Percentiles rank a stretch among this genome's conserved stretches.
phyloP scores from a whole-genome alignment of 1,140 invertebrate species.

The Drosophila quadrilineata region DNA sequence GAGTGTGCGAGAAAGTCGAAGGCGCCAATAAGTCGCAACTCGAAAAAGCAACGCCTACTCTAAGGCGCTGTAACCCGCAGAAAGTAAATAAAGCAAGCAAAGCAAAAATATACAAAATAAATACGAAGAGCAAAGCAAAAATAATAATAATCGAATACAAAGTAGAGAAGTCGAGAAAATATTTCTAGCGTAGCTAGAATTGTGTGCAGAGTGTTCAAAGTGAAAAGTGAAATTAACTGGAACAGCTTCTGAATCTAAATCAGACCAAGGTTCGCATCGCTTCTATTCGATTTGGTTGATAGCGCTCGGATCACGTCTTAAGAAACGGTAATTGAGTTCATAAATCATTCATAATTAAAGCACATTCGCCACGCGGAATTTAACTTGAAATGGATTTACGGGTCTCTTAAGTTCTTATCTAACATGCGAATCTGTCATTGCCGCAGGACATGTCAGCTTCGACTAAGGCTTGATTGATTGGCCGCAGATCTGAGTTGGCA shows the following conservation, averaged over 20 bases:
- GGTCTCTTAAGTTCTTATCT: not conserved
- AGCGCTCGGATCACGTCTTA: conserved; percentile 39
- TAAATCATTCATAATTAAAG: conserved; percentile 59
- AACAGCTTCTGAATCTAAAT: conserved; percentile 20
- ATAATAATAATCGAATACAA: not conserved
- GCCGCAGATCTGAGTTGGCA: conserved; percentile 44
- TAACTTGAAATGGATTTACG: conserved; percentile 41
- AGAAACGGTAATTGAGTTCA: conserved; percentile 65
- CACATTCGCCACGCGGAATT: conserved; percentile 36
- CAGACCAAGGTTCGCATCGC: conserved; percentile 5
- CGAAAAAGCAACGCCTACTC: conserved; percentile 18
- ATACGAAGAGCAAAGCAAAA: not conserved
- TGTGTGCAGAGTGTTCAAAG: conserved; percentile 4
- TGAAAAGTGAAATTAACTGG: conserved; percentile 9
- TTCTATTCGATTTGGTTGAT: not conserved
- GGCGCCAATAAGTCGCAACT: conserved; percentile 66
- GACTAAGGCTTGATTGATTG: conserved; percentile 65
- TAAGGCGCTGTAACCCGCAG: conserved; percentile 12
- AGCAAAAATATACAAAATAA: not conserved
- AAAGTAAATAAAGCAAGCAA: conserved; percentile 29
- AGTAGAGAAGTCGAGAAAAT: not conserved
- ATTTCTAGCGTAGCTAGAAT: too few relatives aligned
- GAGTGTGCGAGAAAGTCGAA: conserved; percentile 33
- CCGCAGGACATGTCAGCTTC: conserved; percentile 3
- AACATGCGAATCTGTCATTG: conserved; percentile 7